Evolutionary conservation across 2,888 invertebrate genomes (phyloP).

Genomic region (Cryptus armator): DNA sequence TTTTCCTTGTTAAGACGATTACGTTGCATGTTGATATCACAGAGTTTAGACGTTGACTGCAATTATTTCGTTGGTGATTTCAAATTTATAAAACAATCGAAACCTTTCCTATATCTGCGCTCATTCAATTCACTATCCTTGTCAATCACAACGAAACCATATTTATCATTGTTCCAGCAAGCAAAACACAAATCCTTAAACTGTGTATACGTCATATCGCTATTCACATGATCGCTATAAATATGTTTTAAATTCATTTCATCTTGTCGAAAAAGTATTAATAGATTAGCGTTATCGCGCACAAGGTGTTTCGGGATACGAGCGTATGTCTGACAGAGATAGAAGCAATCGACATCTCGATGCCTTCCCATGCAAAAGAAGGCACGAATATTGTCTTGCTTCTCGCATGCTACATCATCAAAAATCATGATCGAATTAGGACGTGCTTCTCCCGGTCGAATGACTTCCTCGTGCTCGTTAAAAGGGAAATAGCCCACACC

Average conservation of each 20-base stretch:
- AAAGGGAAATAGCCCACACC: conserved; percentile 73
- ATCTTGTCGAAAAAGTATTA: conserved; percentile 72
- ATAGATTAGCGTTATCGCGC: conserved; percentile 70
- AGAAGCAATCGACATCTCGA: conserved; percentile 70
- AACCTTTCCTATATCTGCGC: conserved; percentile 70
- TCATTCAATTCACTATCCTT: conserved; percentile 69
- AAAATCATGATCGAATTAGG: conserved; percentile 78
- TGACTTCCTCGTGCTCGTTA: conserved; percentile 66
- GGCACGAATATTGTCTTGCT: conserved; percentile 68
- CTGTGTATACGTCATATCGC: conserved; percentile 68
- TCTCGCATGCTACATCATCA: conserved; percentile 69
- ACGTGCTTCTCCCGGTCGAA: conserved; percentile 71
- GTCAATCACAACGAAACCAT: conserved; percentile 72
- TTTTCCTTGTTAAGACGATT: conserved; percentile 34
- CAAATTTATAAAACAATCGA: conserved; percentile 64
- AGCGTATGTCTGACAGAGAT: conserved; percentile 71
- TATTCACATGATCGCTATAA: conserved; percentile 73
- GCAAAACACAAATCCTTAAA: conserved; percentile 67
- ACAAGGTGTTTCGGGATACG: conserved; percentile 71
- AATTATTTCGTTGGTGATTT: conserved; percentile 13
- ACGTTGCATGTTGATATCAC: conserved; percentile 44
- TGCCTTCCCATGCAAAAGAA: conserved; percentile 72
- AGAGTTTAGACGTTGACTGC: conserved; percentile 19
- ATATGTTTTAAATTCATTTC: conserved; percentile 72
- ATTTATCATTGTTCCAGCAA: conserved; percentile 72